Percentiles rank a stretch among this genome's conserved stretches.
These are phyloP conservation scores for Synodontis membranacea DNA, from an alignment of 2,113 vertebrate species.

Conservation along the genomic window DNA sequence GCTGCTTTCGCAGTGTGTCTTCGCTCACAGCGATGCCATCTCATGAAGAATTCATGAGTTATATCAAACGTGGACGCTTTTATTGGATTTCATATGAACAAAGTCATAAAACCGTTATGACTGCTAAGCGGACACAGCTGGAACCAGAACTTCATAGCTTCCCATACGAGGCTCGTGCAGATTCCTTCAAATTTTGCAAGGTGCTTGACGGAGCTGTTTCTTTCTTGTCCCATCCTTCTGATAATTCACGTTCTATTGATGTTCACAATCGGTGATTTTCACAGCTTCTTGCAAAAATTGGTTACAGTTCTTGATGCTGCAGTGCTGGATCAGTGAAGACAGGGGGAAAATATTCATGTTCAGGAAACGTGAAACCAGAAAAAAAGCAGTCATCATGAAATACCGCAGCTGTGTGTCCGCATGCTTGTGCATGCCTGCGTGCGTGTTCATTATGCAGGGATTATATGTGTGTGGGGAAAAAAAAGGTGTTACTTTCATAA, in stretches of 20 bases:
- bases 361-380: constrained; percentile 38
- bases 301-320: constrained; percentile 47
- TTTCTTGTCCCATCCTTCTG: background rate
- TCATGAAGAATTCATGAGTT: constrained; percentile 36
- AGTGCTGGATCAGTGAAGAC: constrained; percentile 26
- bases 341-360: constrained; percentile 52
- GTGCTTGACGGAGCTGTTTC: background rate
- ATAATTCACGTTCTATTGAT: background rate
- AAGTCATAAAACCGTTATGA: constrained; percentile 23
- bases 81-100: constrained; percentile 26
- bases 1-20: constrained; percentile 4
- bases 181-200: constrained; percentile 2
- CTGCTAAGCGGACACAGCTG: constrained; percentile 3
- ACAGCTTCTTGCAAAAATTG: constrained; percentile 43
- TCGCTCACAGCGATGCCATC: constrained; percentile 6
- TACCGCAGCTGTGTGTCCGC: constrained; percentile 26
- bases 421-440: background rate
- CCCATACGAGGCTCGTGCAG: background rate
- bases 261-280: constrained; percentile 25
- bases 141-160: constrained; percentile 13
- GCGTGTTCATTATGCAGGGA: background rate
- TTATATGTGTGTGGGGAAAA: background rate
- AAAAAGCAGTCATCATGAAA: constrained; percentile 20
- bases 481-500: background rate
- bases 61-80: constrained; percentile 12